Conservation (phyloP, 2,113 vertebrate genomes). For the Alectura lathami region DNA sequence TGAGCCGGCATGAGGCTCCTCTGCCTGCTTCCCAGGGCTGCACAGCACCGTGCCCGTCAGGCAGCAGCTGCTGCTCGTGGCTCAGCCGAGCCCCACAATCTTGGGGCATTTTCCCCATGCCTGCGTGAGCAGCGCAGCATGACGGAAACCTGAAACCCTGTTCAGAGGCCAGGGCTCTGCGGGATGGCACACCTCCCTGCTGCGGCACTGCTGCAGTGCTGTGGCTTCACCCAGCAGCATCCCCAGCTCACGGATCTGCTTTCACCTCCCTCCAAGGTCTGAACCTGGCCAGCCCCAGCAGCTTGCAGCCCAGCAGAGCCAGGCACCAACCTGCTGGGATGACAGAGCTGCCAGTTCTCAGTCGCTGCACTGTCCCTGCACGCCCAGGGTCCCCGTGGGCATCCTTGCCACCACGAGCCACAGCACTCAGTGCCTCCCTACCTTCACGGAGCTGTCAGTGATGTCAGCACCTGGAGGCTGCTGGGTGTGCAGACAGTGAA, state of each 20-base stretch:
- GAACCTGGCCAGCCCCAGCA: neutral
- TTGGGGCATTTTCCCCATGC: neutral
- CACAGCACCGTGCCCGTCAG: neutral
- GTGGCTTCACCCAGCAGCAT: neutral
- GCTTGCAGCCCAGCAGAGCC: neutral
- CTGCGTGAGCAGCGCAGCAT: fast-evolving
- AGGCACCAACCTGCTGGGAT: too few species aligned
- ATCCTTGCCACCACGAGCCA: neutral
- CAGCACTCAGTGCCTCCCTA: neutral
- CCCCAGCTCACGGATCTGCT: neutral
- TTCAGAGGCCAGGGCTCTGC: too few species aligned
- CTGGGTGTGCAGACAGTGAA: neutral
- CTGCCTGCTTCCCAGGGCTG: neutral
- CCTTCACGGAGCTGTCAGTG: neutral
- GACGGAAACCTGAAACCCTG: neutral
- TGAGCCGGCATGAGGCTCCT: neutral
- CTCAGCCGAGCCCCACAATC: neutral
- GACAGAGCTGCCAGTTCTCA: neutral
- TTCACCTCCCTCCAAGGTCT: neutral
- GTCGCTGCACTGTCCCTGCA: fast-evolving
- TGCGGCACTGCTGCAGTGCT: too few species aligned
- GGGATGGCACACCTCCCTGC: neutral
- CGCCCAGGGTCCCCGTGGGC: fast-evolving
- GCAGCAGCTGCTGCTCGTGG: neutral
- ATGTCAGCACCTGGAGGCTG: neutral